Conservation (phyloP, 2,888 invertebrate genomes). For the Ellobium chinense region DNA sequence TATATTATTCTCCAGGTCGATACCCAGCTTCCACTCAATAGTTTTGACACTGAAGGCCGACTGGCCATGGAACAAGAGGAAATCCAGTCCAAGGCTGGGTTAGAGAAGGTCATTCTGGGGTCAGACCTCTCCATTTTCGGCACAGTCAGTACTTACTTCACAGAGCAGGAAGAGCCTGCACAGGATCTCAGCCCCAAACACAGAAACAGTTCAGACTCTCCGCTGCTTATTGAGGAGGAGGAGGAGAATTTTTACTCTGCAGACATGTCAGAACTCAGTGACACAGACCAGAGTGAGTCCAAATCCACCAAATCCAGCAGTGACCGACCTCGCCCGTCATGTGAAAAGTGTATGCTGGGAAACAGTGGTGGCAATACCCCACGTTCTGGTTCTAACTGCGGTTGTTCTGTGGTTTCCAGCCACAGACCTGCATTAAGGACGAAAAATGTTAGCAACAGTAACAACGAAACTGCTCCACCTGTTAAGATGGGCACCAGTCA, state of each 20-base stretch:
- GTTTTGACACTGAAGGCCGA: conserved; percentile 52
- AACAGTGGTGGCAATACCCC: conserved; percentile 19
- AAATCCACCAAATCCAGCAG: conserved; percentile 47
- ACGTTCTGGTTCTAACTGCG: conserved; percentile 22
- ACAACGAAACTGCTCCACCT: conserved; percentile 44
- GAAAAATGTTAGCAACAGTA: conserved; percentile 46
- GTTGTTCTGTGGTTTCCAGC: conserved; percentile 39
- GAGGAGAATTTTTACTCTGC: conserved; percentile 53
- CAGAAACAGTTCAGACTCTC: conserved; percentile 43
- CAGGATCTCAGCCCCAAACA: conserved; percentile 47
- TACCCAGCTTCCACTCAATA: conserved; percentile 51
- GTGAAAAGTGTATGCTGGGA: conserved; percentile 49
- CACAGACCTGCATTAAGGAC: conserved; percentile 51
- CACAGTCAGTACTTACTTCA: conserved; percentile 52
- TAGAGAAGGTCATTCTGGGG: conserved; percentile 49
- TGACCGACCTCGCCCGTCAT: conserved; percentile 33
- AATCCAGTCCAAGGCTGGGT: conserved; percentile 32
- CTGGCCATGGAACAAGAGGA: conserved; percentile 49
- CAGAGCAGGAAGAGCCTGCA: conserved; percentile 49
- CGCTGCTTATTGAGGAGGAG: conserved; percentile 44
- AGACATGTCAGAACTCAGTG: conserved; percentile 52
- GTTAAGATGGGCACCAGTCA: conserved; percentile 46
- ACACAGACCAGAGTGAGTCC: conserved; percentile 52
- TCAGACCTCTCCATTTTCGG: conserved; percentile 52
- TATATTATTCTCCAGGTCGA: conserved; percentile 49